Base-by-base conservation (phyloP, 2,888 invertebrate genomes). In the Deroplatys truncata region DNA sequence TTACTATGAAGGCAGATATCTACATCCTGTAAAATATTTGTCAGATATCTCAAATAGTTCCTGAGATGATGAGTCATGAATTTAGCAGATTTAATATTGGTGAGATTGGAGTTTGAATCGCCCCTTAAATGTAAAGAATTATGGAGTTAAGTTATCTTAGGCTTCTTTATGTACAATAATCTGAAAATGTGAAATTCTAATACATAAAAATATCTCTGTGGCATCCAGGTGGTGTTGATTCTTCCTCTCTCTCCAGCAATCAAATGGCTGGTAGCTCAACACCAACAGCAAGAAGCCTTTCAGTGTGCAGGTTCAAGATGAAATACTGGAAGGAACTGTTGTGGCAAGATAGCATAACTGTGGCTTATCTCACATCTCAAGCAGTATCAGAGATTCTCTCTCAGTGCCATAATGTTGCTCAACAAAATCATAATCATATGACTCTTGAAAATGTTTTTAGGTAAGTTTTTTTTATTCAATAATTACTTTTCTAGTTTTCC, bases 341-440 rank as follows among this genome's bases (percentile, higher is more conserved):
- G 28, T 90, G 90, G 90, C 86, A 87, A 84, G 90, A 90, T 49
- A 84, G 89, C 35, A 35, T 88, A 28, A 89, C 90, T n/a, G 28
- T 89, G 82, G 86, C 88, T 28, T 90, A 89, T 83, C 86, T 89
- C 31, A 84, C 88, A 4, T 89, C 88, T 29, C 89, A 90, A 85
- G 84, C 87, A n/a, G 90, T 90, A 25, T 86, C 49, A 20, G 90
- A 90, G 7, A 88, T 90, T 83, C 83, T 90, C 87, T 84, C 86
- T 20, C 82, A 86, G 29, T 88, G 88, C 49, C 83, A 89, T 72
- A 87, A 90, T 16, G 82, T 88, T 10, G 87, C 86, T 25, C 86
- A 88, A 72, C 88, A 90, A 56, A 89, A 88, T 25, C 86, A 89
- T 86, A 86, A 89, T 31, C 88, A 89, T 56, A 86, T 84, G 28